These are phyloP conservation scores for Botrylloides violaceus DNA, from an alignment of 23 tunicate genomes.

Conservation along the genomic window DNA sequence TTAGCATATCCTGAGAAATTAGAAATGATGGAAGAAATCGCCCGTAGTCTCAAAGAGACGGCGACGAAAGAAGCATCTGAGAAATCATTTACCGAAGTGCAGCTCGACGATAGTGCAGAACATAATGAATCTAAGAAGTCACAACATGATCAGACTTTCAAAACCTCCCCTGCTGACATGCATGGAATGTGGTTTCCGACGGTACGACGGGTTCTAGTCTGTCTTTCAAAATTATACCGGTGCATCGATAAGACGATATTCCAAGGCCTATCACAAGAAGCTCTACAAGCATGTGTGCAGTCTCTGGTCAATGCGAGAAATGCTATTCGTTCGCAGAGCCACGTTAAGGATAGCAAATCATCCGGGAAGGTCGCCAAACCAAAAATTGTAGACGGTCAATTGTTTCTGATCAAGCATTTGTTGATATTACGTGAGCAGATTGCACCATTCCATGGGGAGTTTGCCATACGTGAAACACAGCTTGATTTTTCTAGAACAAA, in stretches of 20 bases:
- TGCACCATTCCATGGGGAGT: constrained; percentile 88
- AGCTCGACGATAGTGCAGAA: constrained; percentile 35
- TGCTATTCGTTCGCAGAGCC: constrained; percentile 20
- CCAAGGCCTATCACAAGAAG: constrained; percentile 99
- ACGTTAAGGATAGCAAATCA: constrained; percentile 15
- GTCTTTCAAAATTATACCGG: constrained; percentile 92
- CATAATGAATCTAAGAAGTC: neutral
- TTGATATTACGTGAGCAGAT: constrained; percentile 91
- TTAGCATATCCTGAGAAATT: constrained; percentile 94
- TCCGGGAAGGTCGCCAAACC: neutral
- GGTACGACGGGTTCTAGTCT: constrained; percentile 91
- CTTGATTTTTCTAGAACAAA: constrained; percentile 89
- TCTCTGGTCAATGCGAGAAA: constrained; percentile 75
- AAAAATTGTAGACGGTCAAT: constrained; percentile 63
- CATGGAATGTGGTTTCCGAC: constrained; percentile 99
- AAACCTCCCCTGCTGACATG: constrained; percentile 99
- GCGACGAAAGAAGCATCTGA: constrained; percentile 26
- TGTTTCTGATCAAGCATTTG: constrained; percentile 88
- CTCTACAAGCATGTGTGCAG: constrained; percentile 88
- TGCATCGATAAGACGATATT: constrained; percentile 98
- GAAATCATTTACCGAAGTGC: constrained; percentile 57
- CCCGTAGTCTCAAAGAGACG: constrained; percentile 43
- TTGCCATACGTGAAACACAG: constrained; percentile 92
- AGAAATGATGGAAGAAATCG: constrained; percentile 99
- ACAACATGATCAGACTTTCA: constrained; percentile 33